These are phyloP conservation scores for Diorhabda carinulata DNA, from an alignment of 1,140 invertebrate genomes.

Conservation along the genomic window DNA sequence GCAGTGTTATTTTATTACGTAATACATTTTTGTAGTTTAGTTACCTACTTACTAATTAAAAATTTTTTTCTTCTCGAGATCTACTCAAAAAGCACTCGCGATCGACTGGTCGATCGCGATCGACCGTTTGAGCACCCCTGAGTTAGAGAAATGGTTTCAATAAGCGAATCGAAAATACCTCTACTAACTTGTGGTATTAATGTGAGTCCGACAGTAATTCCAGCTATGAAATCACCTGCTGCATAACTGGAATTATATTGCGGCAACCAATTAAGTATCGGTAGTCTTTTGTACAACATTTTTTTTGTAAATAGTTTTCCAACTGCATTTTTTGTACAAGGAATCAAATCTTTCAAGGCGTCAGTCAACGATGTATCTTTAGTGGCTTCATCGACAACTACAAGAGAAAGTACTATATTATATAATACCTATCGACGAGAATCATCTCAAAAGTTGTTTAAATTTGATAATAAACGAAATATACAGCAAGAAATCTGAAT, in stretches of 20 bases:
- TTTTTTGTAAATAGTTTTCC: slow-evolving; percentile 57
- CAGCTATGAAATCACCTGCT: slow-evolving; percentile 75
- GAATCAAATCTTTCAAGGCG: slow-evolving; percentile 19
- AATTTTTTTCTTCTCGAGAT: no score
- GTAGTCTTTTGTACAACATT: slow-evolving; percentile 65
- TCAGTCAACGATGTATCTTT: slow-evolving; percentile 3
- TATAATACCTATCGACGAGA: not conserved
- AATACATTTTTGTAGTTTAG: no score
- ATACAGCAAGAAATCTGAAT: not conserved
- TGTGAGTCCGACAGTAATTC: slow-evolving; percentile 77
- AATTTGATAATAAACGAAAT: not conserved
- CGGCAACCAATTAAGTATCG: slow-evolving; percentile 70
- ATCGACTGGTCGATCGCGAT: no score
- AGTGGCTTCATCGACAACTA: slow-evolving; percentile 24
- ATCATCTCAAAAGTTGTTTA: not conserved
- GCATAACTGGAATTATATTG: slow-evolving; percentile 64
- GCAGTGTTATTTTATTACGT: no score
- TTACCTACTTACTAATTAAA: no score
- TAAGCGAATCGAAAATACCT: not conserved
- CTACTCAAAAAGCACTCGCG: no score
- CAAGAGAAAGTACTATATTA: slow-evolving; percentile 17
- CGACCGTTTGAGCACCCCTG: no score
- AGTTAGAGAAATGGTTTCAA: no score
- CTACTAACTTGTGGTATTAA: slow-evolving; percentile 62
- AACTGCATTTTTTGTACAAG: slow-evolving; percentile 37